These are phyloP conservation scores for Philereme transversata DNA, from an alignment of 2,888 invertebrate genomes.

Conservation along the genomic window DNA sequence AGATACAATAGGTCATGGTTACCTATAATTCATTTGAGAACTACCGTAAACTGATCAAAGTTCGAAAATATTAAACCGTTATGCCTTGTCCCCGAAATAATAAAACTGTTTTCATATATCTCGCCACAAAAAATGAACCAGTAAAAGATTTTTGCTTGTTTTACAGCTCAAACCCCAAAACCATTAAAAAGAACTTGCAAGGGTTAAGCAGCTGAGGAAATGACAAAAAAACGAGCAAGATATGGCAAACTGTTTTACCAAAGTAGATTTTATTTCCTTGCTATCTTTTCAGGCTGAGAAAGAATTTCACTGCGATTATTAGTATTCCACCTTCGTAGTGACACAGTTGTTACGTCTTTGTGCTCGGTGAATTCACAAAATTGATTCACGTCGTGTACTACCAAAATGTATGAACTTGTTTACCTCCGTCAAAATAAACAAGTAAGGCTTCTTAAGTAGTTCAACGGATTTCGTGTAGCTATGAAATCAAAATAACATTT, in stretches of 20 bases:
- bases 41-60: too few relatives aligned
- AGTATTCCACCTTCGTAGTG: conserved; percentile 37
- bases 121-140: conserved; percentile 24
- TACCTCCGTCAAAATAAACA: conserved; percentile 42
- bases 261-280: conserved; percentile 43
- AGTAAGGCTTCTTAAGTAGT: conserved; percentile 30
- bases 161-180: conserved; percentile 43
- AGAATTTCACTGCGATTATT: conserved; percentile 38
- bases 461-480: conserved; percentile 35
- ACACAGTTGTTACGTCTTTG: conserved; percentile 37
- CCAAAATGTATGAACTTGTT: conserved; percentile 39
- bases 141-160: conserved; percentile 41
- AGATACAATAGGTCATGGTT: too few relatives aligned
- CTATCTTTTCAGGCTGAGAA: conserved; percentile 41
- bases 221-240: conserved; percentile 45
- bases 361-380: conserved; percentile 36
- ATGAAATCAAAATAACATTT: conserved; percentile 29
- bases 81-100: too few relatives aligned
- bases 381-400: conserved; percentile 34
- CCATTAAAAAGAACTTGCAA: conserved; percentile 50
- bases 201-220: conserved; percentile 47
- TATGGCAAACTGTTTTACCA: conserved; percentile 42
- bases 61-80: too few relatives aligned
- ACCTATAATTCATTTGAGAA: too few relatives aligned
- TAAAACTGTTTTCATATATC: not conserved